Evolutionary conservation across 2,797 vertebrate genomes (phyloP).

Genomic region (Myotis vivesi): DNA sequence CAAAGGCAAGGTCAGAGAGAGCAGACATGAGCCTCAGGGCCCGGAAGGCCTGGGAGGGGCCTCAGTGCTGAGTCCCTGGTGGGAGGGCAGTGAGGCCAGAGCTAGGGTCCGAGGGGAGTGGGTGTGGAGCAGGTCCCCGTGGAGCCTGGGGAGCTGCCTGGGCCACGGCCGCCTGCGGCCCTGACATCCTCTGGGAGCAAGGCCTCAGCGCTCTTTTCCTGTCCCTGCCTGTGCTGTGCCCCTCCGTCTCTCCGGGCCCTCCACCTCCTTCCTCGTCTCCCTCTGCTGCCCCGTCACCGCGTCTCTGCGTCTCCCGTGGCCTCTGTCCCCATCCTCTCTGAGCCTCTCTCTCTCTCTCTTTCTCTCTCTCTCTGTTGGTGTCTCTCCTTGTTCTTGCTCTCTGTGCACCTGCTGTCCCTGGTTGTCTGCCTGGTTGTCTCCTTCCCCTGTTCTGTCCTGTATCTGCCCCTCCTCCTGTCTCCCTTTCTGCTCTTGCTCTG

Average conservation of each 20-base stretch:
- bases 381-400: background rate
- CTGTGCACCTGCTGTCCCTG: background rate
- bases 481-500: background rate
- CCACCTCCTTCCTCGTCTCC: background rate
- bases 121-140: background rate
- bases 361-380: background rate
- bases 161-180: background rate
- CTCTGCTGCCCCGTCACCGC: fast-evolving
- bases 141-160: background rate
- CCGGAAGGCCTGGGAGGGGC: background rate
- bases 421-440: background rate
- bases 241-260: slow-evolving; percentile 55
- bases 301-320: background rate
- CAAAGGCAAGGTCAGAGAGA: background rate
- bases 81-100: background rate
- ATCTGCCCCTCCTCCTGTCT: background rate
- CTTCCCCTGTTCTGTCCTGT: background rate
- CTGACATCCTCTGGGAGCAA: background rate
- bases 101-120: background rate
- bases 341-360: background rate
- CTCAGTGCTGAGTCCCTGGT: background rate
- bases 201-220: slow-evolving; percentile 73
- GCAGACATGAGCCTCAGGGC: background rate
- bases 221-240: slow-evolving; percentile 67
- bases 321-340: background rate